Conservation (phyloP, 2,888 invertebrate genomes). For the Gerris lacustris region DNA sequence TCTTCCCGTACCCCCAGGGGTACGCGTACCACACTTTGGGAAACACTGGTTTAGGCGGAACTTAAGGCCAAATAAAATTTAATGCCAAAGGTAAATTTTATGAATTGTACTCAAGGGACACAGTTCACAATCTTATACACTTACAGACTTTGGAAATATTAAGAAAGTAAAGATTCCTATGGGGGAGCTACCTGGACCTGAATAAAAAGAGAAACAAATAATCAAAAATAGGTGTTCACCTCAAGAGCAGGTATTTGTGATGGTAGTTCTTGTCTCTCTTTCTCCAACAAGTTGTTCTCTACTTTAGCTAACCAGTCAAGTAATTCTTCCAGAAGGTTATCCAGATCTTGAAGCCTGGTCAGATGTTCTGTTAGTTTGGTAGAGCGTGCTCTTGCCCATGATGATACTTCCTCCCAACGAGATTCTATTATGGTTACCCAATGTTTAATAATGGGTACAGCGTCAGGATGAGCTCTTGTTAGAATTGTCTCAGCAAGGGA, state of each 20-base stretch:
- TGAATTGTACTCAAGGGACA: no score
- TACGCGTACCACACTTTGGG: no score
- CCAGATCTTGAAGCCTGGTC: constrained; percentile 62
- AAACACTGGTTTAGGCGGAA: no score
- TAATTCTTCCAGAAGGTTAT: constrained; percentile 80
- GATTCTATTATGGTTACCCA: constrained; percentile 96
- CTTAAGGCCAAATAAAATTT: no score
- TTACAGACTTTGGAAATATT: no score
- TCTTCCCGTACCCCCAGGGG: no score
- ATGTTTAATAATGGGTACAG: constrained; percentile 93
- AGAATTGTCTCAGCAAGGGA: constrained; percentile 79
- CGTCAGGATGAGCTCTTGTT: constrained; percentile 89
- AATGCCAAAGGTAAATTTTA: no score
- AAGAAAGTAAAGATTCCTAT: no score
- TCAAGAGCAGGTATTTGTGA: constrained; percentile 1
- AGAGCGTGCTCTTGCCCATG: constrained; percentile 56
- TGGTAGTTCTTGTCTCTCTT: constrained; percentile 80
- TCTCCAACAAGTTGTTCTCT: constrained; percentile 67
- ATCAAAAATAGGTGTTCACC: neutral
- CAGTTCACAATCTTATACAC: no score
- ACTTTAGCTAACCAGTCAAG: constrained; percentile 84
- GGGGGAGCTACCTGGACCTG: no score
- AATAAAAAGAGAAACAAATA: no score
- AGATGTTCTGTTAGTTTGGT: constrained; percentile 38
- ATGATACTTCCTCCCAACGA: constrained; percentile 89